These are phyloP conservation scores for Hemithea aestivaria DNA, from an alignment of 2,888 invertebrate genomes.

Conservation along the genomic window DNA sequence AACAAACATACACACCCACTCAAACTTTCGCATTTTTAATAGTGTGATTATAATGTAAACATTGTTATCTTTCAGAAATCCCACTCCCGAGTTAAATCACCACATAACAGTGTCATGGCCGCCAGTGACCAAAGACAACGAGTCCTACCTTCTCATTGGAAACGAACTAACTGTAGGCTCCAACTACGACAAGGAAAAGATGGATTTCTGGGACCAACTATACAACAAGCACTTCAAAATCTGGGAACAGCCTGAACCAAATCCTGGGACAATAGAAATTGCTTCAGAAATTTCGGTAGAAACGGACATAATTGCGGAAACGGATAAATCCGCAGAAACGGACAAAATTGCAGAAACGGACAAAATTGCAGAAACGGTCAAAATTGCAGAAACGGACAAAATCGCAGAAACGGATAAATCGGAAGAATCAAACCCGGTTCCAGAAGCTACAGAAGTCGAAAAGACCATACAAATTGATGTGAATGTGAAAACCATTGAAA, in stretches of 20 bases:
- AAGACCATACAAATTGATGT: constrained; percentile 48
- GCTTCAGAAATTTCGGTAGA: too few relatives aligned
- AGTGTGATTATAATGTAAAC: too few relatives aligned
- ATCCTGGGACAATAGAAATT: constrained; percentile 31
- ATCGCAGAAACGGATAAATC: not conserved
- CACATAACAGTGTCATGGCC: constrained; percentile 61
- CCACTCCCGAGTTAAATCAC: constrained; percentile 66
- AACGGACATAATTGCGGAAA: constrained; percentile 16
- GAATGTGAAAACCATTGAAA: constrained; percentile 50
- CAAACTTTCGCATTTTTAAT: too few relatives aligned
- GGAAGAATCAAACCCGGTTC: constrained; percentile 1
- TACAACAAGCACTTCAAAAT: constrained; percentile 62
- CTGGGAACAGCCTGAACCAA: constrained; percentile 53
- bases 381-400: constrained; percentile 12
- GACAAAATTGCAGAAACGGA: constrained; percentile 11
- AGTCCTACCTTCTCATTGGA: constrained; percentile 53
- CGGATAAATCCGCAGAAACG: constrained; percentile 11
- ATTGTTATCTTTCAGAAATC: constrained; percentile 68
- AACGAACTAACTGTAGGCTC: constrained; percentile 51
- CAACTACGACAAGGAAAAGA: constrained; percentile 57
- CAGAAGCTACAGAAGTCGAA: constrained; percentile 1
- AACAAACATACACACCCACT: too few relatives aligned
- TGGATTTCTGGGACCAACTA: constrained; percentile 65
- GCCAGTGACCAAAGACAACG: constrained; percentile 59
- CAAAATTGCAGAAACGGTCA: constrained; percentile 11